Evolutionary conservation across 2,113 vertebrate species (phyloP), one percentile per base, ranked within the genome.

Genomic region (Craseonycteris thonglongyai): DNA sequence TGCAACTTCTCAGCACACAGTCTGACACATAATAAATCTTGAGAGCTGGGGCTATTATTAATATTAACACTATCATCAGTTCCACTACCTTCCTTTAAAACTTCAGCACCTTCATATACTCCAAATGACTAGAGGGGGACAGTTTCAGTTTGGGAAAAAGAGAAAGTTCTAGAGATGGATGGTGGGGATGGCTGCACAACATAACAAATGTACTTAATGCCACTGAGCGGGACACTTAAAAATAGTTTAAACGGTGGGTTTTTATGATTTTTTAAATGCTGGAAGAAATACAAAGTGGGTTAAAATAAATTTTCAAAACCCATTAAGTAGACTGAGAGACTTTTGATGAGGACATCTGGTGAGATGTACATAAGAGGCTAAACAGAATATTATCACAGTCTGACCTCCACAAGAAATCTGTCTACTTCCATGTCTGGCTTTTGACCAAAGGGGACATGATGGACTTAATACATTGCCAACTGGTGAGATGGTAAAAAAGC

Each of bases 11-110:
- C 19, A 6, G 65, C 35, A 38, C 49, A 40, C 5, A 33, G 18
- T 24, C 54, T 2, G 21, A 42, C 45, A n/a, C 47, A 6, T 2
- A 2, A 19, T 4, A 30, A 14, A 18, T 19, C 58, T 7, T 9
- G 38, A 65, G 21, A 38, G 24, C 42, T 9, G 33, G 16, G 30
- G 33, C 3, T 3, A 14, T 7, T 35, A 35, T 16, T 45, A 14
- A 1, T 33, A 49, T 33, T 11, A 28, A 56, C 4, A 7, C 3
- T 1, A 28, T 0, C 14, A 22, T 7, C 5, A 8, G 5, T 22
- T 51, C 42, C 10, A n/a, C 28, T 21, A 42, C 15, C 35, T 61
- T 13, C 51, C 54, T 71, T 56, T 47, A 30, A 79, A 63, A 38
- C 13, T 26, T 38, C 49, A 93, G n/a, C 66, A 65, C 6, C 28